Percentiles rank a stretch among this genome's conserved stretches.
Evolutionary conservation across 2,888 invertebrate genomes (phyloP).

Genomic region (Rotaria magnacalcarata): DNA sequence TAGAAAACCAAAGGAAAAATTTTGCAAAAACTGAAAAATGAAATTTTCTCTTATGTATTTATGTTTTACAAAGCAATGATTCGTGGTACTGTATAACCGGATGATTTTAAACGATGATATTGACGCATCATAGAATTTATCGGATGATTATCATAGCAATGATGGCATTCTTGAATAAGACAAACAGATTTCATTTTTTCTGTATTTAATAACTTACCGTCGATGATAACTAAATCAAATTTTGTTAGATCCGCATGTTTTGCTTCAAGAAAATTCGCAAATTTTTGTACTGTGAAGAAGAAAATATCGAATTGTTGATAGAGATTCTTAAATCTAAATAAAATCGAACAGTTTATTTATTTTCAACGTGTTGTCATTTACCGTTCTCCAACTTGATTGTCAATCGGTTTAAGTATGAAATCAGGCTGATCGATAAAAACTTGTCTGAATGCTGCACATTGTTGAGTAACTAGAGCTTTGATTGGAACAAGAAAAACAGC

Average conservation of each 20-base stretch:
- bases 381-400: not conserved
- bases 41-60: not conserved
- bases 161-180: constrained; percentile 46
- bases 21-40: too few species aligned
- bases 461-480: constrained; percentile 46
- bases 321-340: constrained; percentile 9
- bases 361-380: not conserved
- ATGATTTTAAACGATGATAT: not conserved
- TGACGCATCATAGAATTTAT: constrained; percentile 47
- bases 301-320: constrained; percentile 24
- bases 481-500: constrained; percentile 47
- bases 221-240: constrained; percentile 47
- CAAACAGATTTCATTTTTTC: not conserved
- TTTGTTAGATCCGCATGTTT: constrained; percentile 40
- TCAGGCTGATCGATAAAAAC: constrained; percentile 17
- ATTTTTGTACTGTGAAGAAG: constrained; percentile 47
- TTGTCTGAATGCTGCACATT: constrained; percentile 13
- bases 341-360: not conserved
- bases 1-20: not conserved
- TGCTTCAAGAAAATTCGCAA: constrained; percentile 45
- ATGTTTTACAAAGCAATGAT: constrained; percentile 46
- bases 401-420: not conserved
- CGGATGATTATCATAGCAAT: constrained; percentile 47
- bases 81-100: constrained; percentile 35
- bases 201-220: not conserved